Percentiles rank a stretch among this genome's conserved stretches.
Conservation (phyloP, 1,140 invertebrate species). For the Drosophila seguyi region DNA sequence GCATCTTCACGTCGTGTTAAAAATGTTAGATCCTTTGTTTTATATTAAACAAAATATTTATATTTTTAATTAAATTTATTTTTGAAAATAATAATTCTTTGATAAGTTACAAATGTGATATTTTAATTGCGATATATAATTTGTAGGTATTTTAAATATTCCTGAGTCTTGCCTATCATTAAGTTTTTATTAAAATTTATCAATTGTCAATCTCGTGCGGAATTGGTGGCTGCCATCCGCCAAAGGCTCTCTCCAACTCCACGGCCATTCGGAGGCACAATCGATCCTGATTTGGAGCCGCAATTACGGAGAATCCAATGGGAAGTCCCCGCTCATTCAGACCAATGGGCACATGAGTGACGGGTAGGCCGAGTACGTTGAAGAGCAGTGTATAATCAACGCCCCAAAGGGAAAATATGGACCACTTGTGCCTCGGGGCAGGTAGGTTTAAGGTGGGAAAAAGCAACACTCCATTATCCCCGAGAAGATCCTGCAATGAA, state of each 20-base stretch:
- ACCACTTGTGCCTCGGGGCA: constrained; percentile 89
- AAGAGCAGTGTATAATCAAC: constrained; percentile 90
- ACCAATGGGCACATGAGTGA: constrained; percentile 91
- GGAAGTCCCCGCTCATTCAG: constrained; percentile 89
- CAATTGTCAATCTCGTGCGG: constrained; percentile 38
- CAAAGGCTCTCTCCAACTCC: constrained; percentile 92
- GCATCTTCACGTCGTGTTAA: no score
- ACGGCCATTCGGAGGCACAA: constrained; percentile 91
- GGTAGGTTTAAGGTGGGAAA: constrained; percentile 89
- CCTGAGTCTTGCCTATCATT: background rate
- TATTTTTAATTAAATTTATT: background rate
- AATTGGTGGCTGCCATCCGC: constrained; percentile 89
- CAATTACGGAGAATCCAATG: constrained; percentile 90
- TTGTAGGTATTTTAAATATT: background rate
- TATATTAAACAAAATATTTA: no score
- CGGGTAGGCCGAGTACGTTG: constrained; percentile 91
- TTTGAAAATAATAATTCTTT: background rate
- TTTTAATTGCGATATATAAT: background rate
- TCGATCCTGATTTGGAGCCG: constrained; percentile 89
- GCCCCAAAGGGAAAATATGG: constrained; percentile 87
- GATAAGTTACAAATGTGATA: background rate
- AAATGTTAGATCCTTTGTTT: no score
- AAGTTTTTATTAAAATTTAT: background rate
- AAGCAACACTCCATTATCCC: constrained; percentile 90
- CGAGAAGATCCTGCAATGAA: constrained; percentile 86